Percentiles rank a stretch among this genome's conserved stretches.
phyloP scores from a whole-genome alignment of 2,888 invertebrate species.

The Carterocephalus palaemon region DNA sequence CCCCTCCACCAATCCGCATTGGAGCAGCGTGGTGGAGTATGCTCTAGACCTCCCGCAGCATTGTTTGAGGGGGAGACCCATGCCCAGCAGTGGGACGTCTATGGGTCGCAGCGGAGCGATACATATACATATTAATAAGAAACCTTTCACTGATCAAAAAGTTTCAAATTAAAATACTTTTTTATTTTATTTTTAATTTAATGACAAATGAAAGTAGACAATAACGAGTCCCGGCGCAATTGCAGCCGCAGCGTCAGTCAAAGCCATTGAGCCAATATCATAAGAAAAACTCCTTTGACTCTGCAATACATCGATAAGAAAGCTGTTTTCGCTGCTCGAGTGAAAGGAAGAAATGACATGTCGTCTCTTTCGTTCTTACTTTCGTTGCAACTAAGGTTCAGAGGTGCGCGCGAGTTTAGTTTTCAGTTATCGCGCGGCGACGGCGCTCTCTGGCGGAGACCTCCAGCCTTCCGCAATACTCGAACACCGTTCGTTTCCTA shows the following conservation, averaged over 20 bases:
- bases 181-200: no score
- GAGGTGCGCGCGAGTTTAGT: conserved; percentile 55
- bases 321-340: conserved; percentile 54
- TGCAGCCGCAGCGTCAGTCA: background rate
- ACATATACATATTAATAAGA: no score
- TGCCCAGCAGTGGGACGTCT: no score
- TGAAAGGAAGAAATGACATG: conserved; percentile 66
- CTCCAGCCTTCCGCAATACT: conserved; percentile 54
- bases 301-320: conserved; percentile 30
- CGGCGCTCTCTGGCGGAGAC: conserved; percentile 69
- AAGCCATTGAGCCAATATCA: conserved; percentile 13
- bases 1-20: no score
- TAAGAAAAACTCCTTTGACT: conserved; percentile 32
- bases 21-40: no score
- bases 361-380: conserved; percentile 70
- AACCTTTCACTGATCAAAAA: no score
- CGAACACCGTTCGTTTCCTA: conserved; percentile 43
- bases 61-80: no score
- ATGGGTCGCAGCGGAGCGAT: no score
- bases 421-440: conserved; percentile 70
- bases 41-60: no score
- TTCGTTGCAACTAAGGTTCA: conserved; percentile 56
- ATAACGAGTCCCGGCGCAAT: background rate
- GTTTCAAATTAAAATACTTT: no score
- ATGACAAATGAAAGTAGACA: background rate